Evolutionary conservation across 2,797 vertebrate species (phyloP), one percentile per base, ranked within the genome.

Genomic region (Siniperca scherzeri): DNA sequence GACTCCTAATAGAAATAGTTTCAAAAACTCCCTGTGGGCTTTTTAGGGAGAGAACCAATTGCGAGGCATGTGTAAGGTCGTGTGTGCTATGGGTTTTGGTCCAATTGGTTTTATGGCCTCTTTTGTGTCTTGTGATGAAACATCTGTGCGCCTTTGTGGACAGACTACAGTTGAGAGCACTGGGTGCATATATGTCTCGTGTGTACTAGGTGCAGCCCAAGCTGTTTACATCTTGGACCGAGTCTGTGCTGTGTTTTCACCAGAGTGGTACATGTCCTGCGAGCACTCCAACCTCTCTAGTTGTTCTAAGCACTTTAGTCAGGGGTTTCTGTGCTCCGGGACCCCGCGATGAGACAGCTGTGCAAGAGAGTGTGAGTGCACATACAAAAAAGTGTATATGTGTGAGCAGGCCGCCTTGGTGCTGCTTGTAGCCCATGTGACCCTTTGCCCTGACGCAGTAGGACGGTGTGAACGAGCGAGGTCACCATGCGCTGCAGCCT

Each of bases 1-100:
- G 92, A 91, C 90, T 91, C 86, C 92, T 92, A 87, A 93, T 93
- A 93, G 91, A 93, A 94, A 94, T 93, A 90, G 78, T 92, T 93
- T 91, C 52, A 79, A 84, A 92, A 93, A 92, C 74, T 94, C 93
- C 93, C 94, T 69, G 42, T 83, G 92, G 93, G 87, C 89, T 89
- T 91, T 93, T 94, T 91, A 90, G 89, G 83, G 87, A 84, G 75
- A 89, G 84, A 90, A 75, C 81, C 72, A 57, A 91, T 93, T 89
- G 86, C 36, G 50, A 89, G 82, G 88, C 92, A 90, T 93, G 89
- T 92, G 89, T 88, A 91, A 90, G 91, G 90, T 94, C 86, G 92
- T 94, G 92, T 94, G 93, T 92, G 90, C 92, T 82, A 77, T 80
- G 88, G 88, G 89, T 89, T 93, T 92, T 75, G 83, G 85, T 87